Percentiles rank a stretch among this genome's conserved stretches.
Evolutionary conservation across 1,140 invertebrate genomes (phyloP).

Genomic region (Cherax quadricarinatus): DNA sequence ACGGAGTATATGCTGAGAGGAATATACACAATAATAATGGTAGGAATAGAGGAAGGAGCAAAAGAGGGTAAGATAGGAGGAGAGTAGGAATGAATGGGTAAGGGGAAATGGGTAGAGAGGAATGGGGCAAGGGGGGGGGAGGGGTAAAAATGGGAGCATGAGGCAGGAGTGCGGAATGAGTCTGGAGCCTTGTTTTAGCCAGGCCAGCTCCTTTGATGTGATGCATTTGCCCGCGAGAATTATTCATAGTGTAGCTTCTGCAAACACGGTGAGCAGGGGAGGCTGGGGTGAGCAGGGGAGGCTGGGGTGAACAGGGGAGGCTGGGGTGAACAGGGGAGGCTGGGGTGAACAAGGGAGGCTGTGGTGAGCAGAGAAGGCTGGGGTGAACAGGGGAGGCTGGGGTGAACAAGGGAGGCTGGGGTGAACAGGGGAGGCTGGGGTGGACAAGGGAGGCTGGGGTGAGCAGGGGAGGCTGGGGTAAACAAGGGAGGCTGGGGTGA

Average conservation of each 20-base stretch:
- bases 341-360: background rate
- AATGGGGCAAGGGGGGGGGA: background rate
- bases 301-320: background rate
- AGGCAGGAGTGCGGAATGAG: slow-evolving; percentile 36
- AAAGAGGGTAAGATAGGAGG: background rate
- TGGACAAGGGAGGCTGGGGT: background rate
- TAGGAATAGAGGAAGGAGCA: background rate
- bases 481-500: background rate
- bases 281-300: background rate
- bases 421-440: no score
- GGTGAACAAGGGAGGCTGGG: background rate
- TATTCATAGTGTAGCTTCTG: slow-evolving; percentile 62
- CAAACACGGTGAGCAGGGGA: slow-evolving; percentile 29
- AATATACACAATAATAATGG: background rate
- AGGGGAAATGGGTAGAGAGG: background rate
- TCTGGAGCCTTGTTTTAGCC: slow-evolving; percentile 40
- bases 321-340: background rate
- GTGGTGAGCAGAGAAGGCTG: background rate
- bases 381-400: background rate
- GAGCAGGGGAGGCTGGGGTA: background rate
- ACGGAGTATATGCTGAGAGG: no score
- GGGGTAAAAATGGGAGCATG: background rate
- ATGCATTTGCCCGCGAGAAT: slow-evolving; percentile 61
- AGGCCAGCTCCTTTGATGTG: slow-evolving; percentile 42
- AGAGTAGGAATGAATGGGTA: background rate